A percentile compares a stretch with the other conserved stretches of the same genome.
These are phyloP conservation scores for Sula dactylatra DNA, from an alignment of 2,113 vertebrate species.

Conservation along the genomic window DNA sequence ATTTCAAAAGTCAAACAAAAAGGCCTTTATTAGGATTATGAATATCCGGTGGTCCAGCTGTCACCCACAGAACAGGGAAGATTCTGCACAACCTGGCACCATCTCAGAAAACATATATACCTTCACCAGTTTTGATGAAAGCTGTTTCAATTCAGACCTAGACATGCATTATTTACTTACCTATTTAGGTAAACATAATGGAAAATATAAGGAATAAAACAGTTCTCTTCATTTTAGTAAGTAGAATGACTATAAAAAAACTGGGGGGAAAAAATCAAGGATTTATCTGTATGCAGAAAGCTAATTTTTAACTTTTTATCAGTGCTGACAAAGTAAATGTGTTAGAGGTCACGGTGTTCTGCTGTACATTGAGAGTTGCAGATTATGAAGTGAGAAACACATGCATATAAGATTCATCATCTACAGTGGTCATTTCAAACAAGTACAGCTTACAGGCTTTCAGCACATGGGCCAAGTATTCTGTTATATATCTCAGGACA, in stretches of 20 bases:
- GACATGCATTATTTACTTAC: background rate
- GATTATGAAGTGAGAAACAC: constrained; percentile 30
- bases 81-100: background rate
- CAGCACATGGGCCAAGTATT: background rate
- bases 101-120: background rate
- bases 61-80: background rate
- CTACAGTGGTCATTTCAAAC: constrained; percentile 28
- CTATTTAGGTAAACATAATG: background rate
- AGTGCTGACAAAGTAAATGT: constrained; percentile 56
- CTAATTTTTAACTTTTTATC: constrained; percentile 75
- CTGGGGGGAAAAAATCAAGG: constrained; percentile 37
- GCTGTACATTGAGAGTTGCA: background rate
- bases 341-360: constrained; percentile 53
- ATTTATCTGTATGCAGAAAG: constrained; percentile 48
- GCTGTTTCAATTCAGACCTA: background rate
- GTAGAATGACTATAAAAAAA: background rate
- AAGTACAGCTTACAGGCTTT: constrained; percentile 12
- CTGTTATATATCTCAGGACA: constrained; percentile 78
- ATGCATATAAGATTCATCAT: background rate
- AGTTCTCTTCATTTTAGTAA: background rate
- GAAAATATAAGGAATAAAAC: background rate
- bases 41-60: background rate
- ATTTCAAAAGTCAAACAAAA: background rate
- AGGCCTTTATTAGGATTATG: background rate
- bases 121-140: background rate